phyloP scores from a whole-genome alignment of 2,113 vertebrate genomes.

The Ciconia boyciana region DNA sequence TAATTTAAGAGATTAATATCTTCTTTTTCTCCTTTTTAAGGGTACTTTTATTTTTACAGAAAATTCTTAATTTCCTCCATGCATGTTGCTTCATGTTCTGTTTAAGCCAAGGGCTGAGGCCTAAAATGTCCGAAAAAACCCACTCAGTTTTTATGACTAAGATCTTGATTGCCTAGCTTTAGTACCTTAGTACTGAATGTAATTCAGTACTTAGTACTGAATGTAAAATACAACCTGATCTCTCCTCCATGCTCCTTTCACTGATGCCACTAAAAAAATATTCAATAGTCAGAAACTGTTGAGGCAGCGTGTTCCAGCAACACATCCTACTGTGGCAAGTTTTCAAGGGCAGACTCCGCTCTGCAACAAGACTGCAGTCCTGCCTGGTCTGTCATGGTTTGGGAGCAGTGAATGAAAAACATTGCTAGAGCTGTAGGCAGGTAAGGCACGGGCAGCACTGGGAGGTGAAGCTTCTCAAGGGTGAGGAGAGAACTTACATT shows the following conservation, averaged over 20 bases:
- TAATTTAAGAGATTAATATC: not conserved
- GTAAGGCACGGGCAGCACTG: not conserved
- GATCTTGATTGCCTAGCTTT: not conserved
- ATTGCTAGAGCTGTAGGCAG: not conserved
- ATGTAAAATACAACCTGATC: not conserved
- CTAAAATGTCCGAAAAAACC: not conserved
- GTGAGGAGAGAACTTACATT: not conserved
- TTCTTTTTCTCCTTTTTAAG: not conserved
- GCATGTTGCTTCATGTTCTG: not conserved
- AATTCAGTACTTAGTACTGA: not conserved
- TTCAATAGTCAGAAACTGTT: not conserved
- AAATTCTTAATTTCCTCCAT: not conserved
- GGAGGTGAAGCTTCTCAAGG: not conserved
- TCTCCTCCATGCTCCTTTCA: not conserved
- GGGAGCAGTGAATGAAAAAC: not conserved
- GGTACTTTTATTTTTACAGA: not conserved
- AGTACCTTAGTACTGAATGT: not conserved
- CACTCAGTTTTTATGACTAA: not conserved
- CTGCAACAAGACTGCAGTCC: not conserved
- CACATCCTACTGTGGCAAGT: not conserved
- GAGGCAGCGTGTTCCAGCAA: not conserved
- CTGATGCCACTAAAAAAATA: not conserved
- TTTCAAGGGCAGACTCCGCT: not conserved
- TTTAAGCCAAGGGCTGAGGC: not conserved
- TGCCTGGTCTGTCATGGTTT: not conserved